Conservation (phyloP, 2,888 invertebrate genomes). For the Drosophila crucigera region DNA sequence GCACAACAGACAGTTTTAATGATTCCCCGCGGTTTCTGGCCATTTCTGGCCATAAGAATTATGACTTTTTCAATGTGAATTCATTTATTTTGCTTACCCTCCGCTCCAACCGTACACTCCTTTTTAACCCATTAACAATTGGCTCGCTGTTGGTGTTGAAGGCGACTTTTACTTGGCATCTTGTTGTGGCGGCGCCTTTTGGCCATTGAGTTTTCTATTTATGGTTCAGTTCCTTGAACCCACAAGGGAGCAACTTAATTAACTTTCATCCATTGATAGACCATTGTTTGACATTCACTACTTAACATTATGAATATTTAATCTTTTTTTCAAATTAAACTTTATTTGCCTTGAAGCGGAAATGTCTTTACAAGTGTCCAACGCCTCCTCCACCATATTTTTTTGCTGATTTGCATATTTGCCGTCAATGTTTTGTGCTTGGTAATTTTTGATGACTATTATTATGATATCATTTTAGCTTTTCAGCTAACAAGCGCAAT, state of each 20-base stretch:
- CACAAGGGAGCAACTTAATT: slow-evolving; percentile 67
- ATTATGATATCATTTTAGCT: slow-evolving; percentile 57
- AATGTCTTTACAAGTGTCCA: slow-evolving; percentile 33
- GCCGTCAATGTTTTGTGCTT: slow-evolving; percentile 19
- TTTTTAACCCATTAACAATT: slow-evolving; percentile 18
- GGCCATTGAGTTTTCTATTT: slow-evolving; percentile 51
- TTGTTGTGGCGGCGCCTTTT: slow-evolving; percentile 54
- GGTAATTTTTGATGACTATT: slow-evolving; percentile 21
- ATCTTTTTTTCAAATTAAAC: neutral
- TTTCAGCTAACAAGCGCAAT: slow-evolving; percentile 32
- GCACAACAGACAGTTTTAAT: slow-evolving; percentile 76
- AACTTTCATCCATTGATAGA: slow-evolving; percentile 65
- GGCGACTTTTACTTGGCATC: slow-evolving; percentile 66
- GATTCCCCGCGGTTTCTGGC: slow-evolving; percentile 73
- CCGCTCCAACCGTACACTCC: neutral
- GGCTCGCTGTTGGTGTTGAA: slow-evolving; percentile 75
- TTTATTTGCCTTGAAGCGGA: slow-evolving; percentile 33
- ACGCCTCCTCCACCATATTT: slow-evolving; percentile 10
- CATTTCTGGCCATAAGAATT: slow-evolving; percentile 66
- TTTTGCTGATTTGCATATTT: slow-evolving; percentile 42
- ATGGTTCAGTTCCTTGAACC: slow-evolving; percentile 69
- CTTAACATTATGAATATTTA: neutral
- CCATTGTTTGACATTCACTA: slow-evolving; percentile 44
- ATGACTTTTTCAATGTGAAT: slow-evolving; percentile 77
- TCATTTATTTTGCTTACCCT: slow-evolving; percentile 68